Percentiles rank a stretch among this genome's conserved stretches.
phyloP scores from a whole-genome alignment of 2,888 invertebrate genomes.

The Laothoe populi region DNA sequence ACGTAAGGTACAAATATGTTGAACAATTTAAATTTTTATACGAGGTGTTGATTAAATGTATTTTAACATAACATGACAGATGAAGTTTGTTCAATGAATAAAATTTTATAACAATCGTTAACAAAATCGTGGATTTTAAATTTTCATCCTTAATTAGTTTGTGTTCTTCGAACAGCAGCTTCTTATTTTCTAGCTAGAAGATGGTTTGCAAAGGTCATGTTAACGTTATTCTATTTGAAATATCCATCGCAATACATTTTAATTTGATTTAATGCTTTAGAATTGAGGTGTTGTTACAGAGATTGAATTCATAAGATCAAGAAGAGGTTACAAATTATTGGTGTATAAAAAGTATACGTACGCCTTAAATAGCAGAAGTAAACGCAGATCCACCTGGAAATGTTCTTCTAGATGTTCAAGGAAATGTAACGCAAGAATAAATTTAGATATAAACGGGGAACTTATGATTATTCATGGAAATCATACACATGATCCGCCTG shows the following conservation, averaged over 20 bases:
- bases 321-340: slow-evolving; percentile 63
- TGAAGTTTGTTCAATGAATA: slow-evolving; percentile 13
- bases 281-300: slow-evolving; percentile 55
- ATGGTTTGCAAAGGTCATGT: not conserved
- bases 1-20: not conserved
- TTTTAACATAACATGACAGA: not conserved
- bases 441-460: slow-evolving; percentile 52
- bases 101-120: slow-evolving; percentile 3
- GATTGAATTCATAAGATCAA: slow-evolving; percentile 70
- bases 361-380: slow-evolving; percentile 62
- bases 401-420: slow-evolving; percentile 72
- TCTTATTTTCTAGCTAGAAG: not conserved
- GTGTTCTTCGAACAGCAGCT: too few species aligned
- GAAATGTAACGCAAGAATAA: slow-evolving; percentile 65
- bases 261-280: not conserved
- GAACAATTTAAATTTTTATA: not conserved
- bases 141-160: not conserved
- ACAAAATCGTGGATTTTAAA: not conserved
- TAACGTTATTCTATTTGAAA: too few species aligned
- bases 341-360: slow-evolving; percentile 68
- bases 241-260: not conserved
- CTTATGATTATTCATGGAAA: slow-evolving; percentile 51
- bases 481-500: slow-evolving; percentile 67
- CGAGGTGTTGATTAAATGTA: not conserved
- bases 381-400: slow-evolving; percentile 57